Evolutionary conservation across 2,113 vertebrate genomes (phyloP).

Genomic region (Okapia johnstoni): DNA sequence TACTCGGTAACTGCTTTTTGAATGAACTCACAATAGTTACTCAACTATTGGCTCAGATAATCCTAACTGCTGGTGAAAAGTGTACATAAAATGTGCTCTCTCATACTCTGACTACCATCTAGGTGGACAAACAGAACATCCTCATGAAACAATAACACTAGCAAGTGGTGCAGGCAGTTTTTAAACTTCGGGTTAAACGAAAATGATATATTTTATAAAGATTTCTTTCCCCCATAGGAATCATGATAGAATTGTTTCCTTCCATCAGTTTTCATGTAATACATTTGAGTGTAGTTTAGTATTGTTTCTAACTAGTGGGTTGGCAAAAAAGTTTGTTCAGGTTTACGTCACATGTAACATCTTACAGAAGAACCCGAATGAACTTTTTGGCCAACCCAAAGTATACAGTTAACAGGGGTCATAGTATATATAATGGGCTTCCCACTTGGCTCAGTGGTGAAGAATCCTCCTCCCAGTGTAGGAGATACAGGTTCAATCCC

Average conservation of each 20-base stretch:
- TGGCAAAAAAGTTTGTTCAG: neutral
- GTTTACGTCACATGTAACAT: neutral
- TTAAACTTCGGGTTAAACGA: neutral
- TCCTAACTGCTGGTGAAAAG: neutral
- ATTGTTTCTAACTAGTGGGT: neutral
- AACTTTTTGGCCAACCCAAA: neutral
- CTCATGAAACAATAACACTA: neutral
- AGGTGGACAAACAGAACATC: neutral
- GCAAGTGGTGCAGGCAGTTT: neutral
- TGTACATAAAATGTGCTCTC: neutral
- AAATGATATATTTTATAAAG: neutral
- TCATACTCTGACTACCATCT: neutral
- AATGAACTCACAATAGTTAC: neutral
- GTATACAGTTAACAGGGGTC: neutral
- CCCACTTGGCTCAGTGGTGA: neutral
- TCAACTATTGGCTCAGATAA: neutral
- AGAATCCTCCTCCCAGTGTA: neutral
- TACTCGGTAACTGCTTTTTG: neutral
- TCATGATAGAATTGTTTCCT: neutral
- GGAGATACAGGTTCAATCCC: neutral
- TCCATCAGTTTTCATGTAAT: neutral
- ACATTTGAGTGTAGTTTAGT: neutral
- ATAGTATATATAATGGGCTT: neutral
- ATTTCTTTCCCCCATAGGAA: neutral
- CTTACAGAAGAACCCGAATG: fast-evolving